phyloP scores from a whole-genome alignment of 2,797 vertebrate genomes.

The Pyrocephalus nanus region DNA sequence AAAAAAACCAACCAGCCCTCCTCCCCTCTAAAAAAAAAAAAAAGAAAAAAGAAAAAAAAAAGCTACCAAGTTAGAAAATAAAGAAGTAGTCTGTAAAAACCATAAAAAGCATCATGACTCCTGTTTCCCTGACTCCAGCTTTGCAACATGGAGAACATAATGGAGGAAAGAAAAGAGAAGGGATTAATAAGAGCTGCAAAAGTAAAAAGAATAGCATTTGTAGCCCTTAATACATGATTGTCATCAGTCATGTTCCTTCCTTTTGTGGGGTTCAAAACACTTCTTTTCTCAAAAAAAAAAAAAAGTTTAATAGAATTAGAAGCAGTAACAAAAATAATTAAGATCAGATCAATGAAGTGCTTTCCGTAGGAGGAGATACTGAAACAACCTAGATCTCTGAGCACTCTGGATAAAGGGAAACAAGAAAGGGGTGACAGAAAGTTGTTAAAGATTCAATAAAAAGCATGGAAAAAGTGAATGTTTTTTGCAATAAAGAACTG shows the following conservation, averaged over 20 bases:
- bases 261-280: background rate
- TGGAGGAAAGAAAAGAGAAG: background rate
- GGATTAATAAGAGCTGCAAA: background rate
- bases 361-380: background rate
- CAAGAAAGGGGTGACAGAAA: background rate
- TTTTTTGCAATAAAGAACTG: background rate
- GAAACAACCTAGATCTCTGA: background rate
- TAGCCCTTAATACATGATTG: background rate
- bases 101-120: background rate
- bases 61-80: background rate
- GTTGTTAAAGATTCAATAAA: background rate
- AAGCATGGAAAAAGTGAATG: background rate
- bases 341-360: background rate
- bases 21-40: no score
- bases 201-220: background rate
- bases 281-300: no score
- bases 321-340: background rate
- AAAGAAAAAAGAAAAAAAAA: background rate
- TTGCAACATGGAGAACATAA: background rate
- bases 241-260: background rate
- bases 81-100: background rate
- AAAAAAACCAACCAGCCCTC: background rate
- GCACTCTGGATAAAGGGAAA: background rate
- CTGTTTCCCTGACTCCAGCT: background rate
- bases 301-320: background rate